Conservation (phyloP, 1,140 invertebrate species). For the Bombus cullumanus region DNA sequence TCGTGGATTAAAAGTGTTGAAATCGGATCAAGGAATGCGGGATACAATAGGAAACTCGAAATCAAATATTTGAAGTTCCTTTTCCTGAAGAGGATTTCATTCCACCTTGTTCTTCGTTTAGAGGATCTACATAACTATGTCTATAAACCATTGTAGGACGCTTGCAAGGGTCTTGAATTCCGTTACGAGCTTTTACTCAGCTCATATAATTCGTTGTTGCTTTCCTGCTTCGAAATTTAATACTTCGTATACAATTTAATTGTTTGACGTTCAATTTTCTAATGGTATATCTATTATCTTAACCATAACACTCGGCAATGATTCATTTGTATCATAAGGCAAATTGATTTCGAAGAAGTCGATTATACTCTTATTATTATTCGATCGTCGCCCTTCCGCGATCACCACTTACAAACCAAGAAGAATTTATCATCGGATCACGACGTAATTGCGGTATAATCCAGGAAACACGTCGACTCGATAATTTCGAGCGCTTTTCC, state of each 20-base stretch:
- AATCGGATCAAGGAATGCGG: constrained; percentile 12
- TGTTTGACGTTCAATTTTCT: neutral
- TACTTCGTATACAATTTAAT: neutral
- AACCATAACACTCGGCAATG: neutral
- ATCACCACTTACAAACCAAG: neutral
- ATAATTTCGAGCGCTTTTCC: neutral
- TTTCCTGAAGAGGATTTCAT: neutral
- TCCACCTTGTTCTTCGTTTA: neutral
- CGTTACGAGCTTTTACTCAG: neutral
- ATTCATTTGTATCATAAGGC: neutral
- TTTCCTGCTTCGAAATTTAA: constrained; percentile 5
- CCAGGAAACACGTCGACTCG: neutral
- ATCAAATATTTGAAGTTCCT: constrained; percentile 19
- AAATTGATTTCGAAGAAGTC: neutral
- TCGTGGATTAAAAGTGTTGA: constrained; percentile 13
- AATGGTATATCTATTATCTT: neutral
- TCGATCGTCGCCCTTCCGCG: neutral
- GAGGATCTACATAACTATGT: constrained; percentile 10
- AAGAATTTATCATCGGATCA: neutral
- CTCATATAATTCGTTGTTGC: neutral
- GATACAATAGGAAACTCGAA: constrained; percentile 57
- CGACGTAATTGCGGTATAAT: neutral
- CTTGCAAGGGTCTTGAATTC: neutral
- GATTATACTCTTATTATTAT: neutral
- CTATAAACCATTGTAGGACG: neutral